Conservation (phyloP, 2,797 vertebrate species). For the Enteromius trimaculatus region DNA sequence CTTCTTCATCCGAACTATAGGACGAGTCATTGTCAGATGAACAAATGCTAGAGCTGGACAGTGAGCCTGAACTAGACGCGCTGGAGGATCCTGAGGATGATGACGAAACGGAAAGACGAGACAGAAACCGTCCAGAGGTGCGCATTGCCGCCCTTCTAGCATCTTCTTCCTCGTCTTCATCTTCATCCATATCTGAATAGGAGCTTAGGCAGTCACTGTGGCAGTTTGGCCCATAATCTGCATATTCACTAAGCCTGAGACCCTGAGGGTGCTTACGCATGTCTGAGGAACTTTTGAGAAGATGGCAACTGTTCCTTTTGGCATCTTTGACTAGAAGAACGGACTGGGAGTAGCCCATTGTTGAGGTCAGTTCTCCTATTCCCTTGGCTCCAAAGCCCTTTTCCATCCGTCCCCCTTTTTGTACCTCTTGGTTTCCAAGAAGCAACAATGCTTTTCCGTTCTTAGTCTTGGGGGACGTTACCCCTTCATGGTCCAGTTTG, state of each 20-base stretch:
- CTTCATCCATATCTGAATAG: constrained; percentile 93
- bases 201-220: constrained; percentile 94
- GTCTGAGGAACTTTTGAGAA: constrained; percentile 70
- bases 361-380: constrained; percentile 70
- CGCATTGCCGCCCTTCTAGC: constrained; percentile 66
- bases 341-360: constrained; percentile 80
- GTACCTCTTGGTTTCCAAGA: constrained; percentile 65
- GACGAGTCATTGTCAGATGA: constrained; percentile 97
- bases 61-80: constrained; percentile 91
- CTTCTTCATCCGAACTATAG: constrained; percentile 94
- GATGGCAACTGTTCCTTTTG: constrained; percentile 70
- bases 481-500: constrained; percentile 96
- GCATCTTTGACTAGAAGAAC: constrained; percentile 82
- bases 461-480: constrained; percentile 97
- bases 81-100: constrained; percentile 93
- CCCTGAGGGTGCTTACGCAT: constrained; percentile 78
- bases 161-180: constrained; percentile 84
- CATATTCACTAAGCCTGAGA: constrained; percentile 82
- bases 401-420: constrained; percentile 70
- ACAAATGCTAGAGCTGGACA: constrained; percentile 94
- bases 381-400: constrained; percentile 79
- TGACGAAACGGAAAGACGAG: constrained; percentile 88
- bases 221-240: constrained; percentile 87
- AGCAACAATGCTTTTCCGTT: constrained; percentile 89
- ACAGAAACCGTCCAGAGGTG: constrained; percentile 85